These are phyloP conservation scores for Drosophila sordidapex DNA, from an alignment of 2,888 invertebrate genomes.

Conservation along the genomic window DNA sequence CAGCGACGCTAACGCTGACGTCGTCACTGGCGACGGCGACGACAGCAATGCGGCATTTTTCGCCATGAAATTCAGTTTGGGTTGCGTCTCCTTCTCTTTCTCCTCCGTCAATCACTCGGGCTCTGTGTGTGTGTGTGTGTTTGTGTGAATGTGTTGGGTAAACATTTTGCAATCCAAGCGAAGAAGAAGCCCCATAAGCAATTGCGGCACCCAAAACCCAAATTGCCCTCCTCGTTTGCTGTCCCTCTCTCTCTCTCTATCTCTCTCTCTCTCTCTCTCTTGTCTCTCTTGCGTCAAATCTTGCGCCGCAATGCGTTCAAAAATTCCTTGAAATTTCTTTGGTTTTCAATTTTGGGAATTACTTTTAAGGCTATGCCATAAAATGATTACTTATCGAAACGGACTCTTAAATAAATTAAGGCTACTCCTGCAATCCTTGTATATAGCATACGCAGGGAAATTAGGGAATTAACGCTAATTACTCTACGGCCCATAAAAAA, in stretches of 20 bases:
- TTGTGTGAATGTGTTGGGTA: conserved; percentile 56
- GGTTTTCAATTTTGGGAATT: conserved; percentile 6
- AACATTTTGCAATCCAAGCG: conserved; percentile 59
- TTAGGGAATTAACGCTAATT: conserved; percentile 29
- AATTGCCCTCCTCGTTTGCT: conserved; percentile 2
- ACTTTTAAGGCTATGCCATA: not conserved
- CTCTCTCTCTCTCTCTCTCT: conserved; percentile 1
- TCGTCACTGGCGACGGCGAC: conserved; percentile 57
- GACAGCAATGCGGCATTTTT: conserved; percentile 84
- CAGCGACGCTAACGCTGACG: conserved; percentile 44
- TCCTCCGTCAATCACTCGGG: conserved; percentile 31
- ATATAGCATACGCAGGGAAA: not conserved
- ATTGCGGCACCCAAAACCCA: conserved; percentile 7
- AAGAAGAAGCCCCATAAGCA: conserved; percentile 70
- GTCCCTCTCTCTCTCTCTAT: not conserved
- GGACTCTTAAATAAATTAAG: not conserved
- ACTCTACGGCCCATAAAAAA: conserved; percentile 29
- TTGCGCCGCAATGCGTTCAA: conserved; percentile 46
- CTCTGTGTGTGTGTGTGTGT: conserved; percentile 12
- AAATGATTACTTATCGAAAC: not conserved
- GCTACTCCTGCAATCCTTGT: not conserved
- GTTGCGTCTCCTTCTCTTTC: conserved; percentile 49
- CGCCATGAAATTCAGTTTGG: conserved; percentile 71
- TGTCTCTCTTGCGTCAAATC: conserved; percentile 29
- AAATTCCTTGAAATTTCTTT: conserved; percentile 41